A percentile compares a stretch with the other conserved stretches of the same genome.
phyloP scores from a whole-genome alignment of 2,113 vertebrate genomes.

The Tychaedon coryphoeus region DNA sequence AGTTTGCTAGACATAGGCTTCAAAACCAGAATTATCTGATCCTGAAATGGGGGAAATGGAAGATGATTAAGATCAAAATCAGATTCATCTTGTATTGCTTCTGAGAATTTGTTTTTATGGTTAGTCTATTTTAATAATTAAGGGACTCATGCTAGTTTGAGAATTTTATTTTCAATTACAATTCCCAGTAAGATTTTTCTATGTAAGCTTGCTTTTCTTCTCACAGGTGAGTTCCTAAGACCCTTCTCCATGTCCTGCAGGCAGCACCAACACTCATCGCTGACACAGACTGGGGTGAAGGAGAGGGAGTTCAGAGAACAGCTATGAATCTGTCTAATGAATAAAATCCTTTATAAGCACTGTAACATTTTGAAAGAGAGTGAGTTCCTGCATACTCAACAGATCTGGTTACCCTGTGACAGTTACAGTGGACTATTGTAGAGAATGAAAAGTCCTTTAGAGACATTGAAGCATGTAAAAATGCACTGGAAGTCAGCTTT shows the following conservation, averaged over 20 bases:
- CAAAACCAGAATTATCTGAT: not conserved
- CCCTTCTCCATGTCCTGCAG: not conserved
- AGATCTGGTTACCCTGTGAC: conserved; percentile 66
- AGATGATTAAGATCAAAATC: not conserved
- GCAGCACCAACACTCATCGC: not conserved
- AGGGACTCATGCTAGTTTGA: not conserved
- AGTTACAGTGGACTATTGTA: conserved; percentile 58
- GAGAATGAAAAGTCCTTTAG: conserved; percentile 33
- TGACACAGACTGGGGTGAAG: not conserved
- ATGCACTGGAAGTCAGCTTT: not conserved
- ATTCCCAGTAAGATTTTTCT: not conserved
- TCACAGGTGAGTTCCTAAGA: not conserved
- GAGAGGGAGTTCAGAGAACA: conserved; percentile 44
- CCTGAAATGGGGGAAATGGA: not conserved
- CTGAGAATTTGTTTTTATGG: not conserved
- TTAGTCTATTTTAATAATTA: not conserved
- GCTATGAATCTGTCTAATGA: conserved; percentile 56
- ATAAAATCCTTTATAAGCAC: conserved; percentile 68
- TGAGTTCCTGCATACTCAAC: conserved; percentile 41
- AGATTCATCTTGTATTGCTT: not conserved
- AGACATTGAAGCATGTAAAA: not conserved
- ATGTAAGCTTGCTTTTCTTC: not conserved
- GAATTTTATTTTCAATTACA: not conserved
- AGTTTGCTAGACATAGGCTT: not conserved
- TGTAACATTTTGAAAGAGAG: conserved; percentile 57